Base-by-base conservation (phyloP, 2,888 invertebrate species). In the Pteria penguin region DNA sequence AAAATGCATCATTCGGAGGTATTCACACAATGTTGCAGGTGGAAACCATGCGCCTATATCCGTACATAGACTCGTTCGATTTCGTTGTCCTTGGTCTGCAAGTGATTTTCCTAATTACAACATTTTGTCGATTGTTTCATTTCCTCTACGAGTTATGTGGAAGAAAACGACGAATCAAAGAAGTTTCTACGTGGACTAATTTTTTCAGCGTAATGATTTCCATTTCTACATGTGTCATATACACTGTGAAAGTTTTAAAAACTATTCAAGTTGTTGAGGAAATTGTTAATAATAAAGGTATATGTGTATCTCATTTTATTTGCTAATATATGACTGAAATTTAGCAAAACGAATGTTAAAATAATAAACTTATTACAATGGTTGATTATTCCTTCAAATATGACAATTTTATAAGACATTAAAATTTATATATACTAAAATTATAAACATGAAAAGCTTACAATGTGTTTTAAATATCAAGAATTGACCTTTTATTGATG, bases 11-110 rank as follows among this genome's bases (percentile, higher is more conserved):
- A 18, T 18, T 26, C 26, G 67, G 67, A 0, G 54, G 55, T 8
- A 31, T 55, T 22, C 57, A 54, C 57, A 22, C 32, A 1, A 67
- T 22, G 0, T 22, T 31, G n/a, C 27, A 11, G 4, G 32, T 67
- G 18, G 57, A 67, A 26, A 67, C 67, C 1, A 45, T 45, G 3
- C 52, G 67, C n/a, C 57, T 67, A 22, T 67, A 67, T 57, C 67
- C 67, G 4, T 67, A 67, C 32, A 67, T 67, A n/a, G 67, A 67
- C 54, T 26, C 29, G 8, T 67, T 67, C 32, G 67, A 67, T 32
- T 67, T 24, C 54, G 5, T 67, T 22, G 67, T 67, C 1, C 67
- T 67, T 5, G 67, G 67, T 14, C 52, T 67, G 11, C 67, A 67
- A 14, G 5, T 67, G 0, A 5, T 67, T 1, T 67, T 67, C 55